Conservation (phyloP, 2,113 vertebrate genomes). For the Myotis yumanensis region DNA sequence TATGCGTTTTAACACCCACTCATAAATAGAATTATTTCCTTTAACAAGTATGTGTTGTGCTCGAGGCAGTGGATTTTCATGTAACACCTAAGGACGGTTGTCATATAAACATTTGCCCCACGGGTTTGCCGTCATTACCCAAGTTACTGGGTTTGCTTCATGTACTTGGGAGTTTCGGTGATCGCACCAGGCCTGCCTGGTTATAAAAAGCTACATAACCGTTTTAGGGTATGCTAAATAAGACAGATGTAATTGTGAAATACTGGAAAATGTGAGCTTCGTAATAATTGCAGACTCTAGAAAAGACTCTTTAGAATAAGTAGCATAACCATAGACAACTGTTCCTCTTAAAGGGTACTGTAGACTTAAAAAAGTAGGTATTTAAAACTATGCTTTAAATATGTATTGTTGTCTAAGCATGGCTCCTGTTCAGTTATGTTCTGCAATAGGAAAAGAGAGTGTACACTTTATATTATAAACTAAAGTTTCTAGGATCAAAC, state of each 20-base stretch:
- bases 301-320: slow-evolving; percentile 35
- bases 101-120: not conserved
- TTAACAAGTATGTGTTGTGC: not conserved
- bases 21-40: not conserved
- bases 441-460: not conserved
- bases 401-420: not conserved
- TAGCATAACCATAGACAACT: not conserved
- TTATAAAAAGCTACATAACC: slow-evolving; percentile 37
- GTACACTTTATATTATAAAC: slow-evolving; percentile 31
- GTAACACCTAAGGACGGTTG: not conserved
- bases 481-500: not conserved
- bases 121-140: not conserved
- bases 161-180: not conserved
- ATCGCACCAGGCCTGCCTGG: not conserved
- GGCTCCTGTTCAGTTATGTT: not conserved
- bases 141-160: not conserved
- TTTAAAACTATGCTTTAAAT: slow-evolving; percentile 1
- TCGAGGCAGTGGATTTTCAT: slow-evolving; percentile 10
- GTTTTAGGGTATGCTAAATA: slow-evolving; percentile 15
- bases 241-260: slow-evolving; percentile 26
- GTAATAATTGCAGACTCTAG: slow-evolving; percentile 5
- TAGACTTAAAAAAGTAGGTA: not conserved
- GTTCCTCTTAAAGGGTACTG: not conserved
- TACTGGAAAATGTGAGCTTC: slow-evolving; percentile 46
- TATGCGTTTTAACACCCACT: not conserved